Percentiles rank a stretch among this genome's conserved stretches.
These are phyloP conservation scores for Marisa cornuarietis DNA, from an alignment of 1,140 invertebrate genomes.

Conservation along the genomic window DNA sequence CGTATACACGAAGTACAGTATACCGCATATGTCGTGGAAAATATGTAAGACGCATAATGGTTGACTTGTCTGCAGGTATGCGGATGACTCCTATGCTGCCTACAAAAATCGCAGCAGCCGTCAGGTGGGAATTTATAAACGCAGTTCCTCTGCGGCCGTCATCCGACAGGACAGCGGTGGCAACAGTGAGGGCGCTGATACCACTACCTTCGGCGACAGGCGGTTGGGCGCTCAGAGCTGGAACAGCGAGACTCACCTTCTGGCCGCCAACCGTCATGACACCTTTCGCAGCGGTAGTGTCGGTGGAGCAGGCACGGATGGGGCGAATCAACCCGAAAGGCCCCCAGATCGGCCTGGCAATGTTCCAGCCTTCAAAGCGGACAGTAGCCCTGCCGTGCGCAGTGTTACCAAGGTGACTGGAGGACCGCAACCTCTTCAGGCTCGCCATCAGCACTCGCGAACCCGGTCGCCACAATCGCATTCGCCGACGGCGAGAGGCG, in stretches of 20 bases:
- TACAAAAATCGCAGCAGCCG: constrained; percentile 44
- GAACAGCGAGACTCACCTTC: constrained; percentile 35
- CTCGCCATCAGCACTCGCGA: background rate
- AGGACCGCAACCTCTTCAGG: constrained; percentile 1
- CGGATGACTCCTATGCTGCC: constrained; percentile 55
- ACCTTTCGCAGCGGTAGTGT: background rate
- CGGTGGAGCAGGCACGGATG: background rate
- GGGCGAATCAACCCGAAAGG: background rate
- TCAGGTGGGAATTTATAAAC: constrained; percentile 50
- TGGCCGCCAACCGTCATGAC: background rate
- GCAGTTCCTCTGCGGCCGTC: constrained; percentile 46
- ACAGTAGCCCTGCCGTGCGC: constrained; percentile 6
- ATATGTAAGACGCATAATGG: no score
- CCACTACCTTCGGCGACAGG: constrained; percentile 27
- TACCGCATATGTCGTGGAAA: no score
- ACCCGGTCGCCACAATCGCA: background rate
- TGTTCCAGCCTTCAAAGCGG: constrained; percentile 25
- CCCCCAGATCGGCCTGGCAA: constrained; percentile 9
- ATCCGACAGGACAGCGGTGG: constrained; percentile 34
- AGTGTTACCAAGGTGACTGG: constrained; percentile 1
- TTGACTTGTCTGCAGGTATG: constrained; percentile 42
- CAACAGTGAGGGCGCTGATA: constrained; percentile 35
- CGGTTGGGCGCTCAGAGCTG: constrained; percentile 27
- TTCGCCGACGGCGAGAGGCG: background rate
- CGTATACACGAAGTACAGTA: no score